Conservation (phyloP, 2,797 vertebrate genomes). For the Vireo griseus region DNA sequence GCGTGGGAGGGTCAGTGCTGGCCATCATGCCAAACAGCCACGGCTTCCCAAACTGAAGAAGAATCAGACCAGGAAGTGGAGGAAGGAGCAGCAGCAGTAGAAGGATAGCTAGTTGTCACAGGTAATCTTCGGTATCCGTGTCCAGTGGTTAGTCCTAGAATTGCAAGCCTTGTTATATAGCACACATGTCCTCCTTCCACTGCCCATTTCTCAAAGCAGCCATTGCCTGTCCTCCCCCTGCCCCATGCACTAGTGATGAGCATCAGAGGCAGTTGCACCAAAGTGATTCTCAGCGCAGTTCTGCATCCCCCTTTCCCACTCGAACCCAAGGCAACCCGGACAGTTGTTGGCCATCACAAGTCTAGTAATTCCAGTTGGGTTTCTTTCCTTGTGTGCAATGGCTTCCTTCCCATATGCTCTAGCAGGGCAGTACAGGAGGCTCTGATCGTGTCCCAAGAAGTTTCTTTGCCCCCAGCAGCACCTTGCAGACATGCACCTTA, state of each 20-base stretch:
- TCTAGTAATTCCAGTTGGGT: neutral
- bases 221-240: neutral
- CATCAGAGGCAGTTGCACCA: neutral
- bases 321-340: fast-evolving
- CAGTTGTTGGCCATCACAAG: neutral
- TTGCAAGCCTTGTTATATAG: constrained; percentile 28
- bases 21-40: neutral
- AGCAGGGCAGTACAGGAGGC: neutral
- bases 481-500: constrained; percentile 40
- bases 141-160: constrained; percentile 55
- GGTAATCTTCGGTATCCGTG: constrained; percentile 1
- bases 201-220: neutral
- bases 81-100: neutral
- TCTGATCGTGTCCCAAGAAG: neutral
- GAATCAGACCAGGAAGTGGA: neutral
- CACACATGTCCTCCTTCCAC: constrained; percentile 12
- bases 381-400: neutral
- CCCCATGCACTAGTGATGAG: neutral
- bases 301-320: neutral
- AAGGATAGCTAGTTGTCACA: constrained; percentile 29
- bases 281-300: neutral
- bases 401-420: neutral
- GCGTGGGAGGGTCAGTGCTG: neutral
- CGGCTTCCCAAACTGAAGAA: neutral
- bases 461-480: constrained; percentile 19